These are phyloP conservation scores for Cephus nigrinus DNA, from an alignment of 2,888 invertebrate species.

Conservation along the genomic window DNA sequence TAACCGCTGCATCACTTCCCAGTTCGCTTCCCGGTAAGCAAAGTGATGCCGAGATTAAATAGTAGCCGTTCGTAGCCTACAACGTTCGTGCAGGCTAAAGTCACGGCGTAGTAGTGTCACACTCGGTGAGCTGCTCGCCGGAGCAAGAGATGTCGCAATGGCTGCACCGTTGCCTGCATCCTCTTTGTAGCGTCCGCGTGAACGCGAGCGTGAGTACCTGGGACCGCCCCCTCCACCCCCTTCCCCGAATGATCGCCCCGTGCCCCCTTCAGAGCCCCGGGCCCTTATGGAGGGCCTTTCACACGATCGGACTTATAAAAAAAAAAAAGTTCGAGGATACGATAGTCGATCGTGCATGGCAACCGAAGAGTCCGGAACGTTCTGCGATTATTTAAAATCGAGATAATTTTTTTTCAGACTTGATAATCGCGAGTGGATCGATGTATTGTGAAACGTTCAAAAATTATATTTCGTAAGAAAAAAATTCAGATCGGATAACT, in stretches of 20 bases:
- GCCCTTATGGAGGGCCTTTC: constrained; percentile 1
- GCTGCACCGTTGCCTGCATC: constrained; percentile 56
- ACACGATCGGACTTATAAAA: too few relatives aligned
- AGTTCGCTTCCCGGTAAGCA: constrained; percentile 39
- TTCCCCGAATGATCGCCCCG: constrained; percentile 3
- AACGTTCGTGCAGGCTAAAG: constrained; percentile 13
- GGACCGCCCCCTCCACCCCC: not conserved
- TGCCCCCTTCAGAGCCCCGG: constrained; percentile 20
- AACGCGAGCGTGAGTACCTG: constrained; percentile 24
- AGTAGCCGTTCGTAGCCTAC: not conserved
- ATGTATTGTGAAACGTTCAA: too few relatives aligned
- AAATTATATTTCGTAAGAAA: too few relatives aligned
- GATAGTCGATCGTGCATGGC: constrained; percentile 22
- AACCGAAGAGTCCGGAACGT: too few relatives aligned
- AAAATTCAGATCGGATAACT: too few relatives aligned
- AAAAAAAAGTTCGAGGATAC: constrained; percentile 13
- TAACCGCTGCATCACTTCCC: constrained; percentile 45
- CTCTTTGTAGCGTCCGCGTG: constrained; percentile 49
- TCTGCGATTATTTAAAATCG: too few relatives aligned
- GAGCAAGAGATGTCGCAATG: constrained; percentile 57
- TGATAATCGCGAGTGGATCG: too few relatives aligned
- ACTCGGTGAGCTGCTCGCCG: constrained; percentile 54
- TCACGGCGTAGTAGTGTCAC: constrained; percentile 36
- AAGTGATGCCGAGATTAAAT: constrained; percentile 15
- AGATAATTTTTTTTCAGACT: not conserved